phyloP scores from a whole-genome alignment of 2,797 vertebrate genomes.

The Takifugu rubripes region DNA sequence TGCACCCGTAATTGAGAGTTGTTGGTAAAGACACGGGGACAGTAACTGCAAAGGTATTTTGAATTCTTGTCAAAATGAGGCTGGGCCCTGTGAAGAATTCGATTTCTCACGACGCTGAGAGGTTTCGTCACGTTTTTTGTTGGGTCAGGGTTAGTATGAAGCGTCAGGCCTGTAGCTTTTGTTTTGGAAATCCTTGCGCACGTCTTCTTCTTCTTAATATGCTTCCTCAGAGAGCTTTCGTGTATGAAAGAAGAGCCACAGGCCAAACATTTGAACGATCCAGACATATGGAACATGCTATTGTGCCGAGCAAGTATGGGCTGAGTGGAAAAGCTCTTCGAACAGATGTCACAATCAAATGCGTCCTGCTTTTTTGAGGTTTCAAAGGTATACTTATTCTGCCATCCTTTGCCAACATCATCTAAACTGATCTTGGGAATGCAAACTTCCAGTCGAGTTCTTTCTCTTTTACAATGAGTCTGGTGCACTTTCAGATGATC shows the following conservation, averaged over 20 bases:
- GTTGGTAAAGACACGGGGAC: conserved; percentile 69
- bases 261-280: conserved; percentile 66
- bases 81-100: conserved; percentile 60
- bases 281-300: conserved; percentile 66
- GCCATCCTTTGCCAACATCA: conserved; percentile 62
- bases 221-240: conserved; percentile 59
- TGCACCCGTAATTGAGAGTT: conserved; percentile 61
- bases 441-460: conserved; percentile 62
- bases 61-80: conserved; percentile 59
- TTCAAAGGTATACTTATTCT: conserved; percentile 35
- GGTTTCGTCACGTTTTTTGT: conserved; percentile 25
- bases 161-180: background rate
- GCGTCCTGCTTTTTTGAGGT: conserved; percentile 27
- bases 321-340: conserved; percentile 55
- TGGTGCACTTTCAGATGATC: conserved; percentile 78
- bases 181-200: conserved; percentile 46
- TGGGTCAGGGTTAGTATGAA: conserved; percentile 9
- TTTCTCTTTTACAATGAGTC: conserved; percentile 67
- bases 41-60: conserved; percentile 68
- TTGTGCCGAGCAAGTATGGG: conserved; percentile 68
- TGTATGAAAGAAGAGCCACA: conserved; percentile 64
- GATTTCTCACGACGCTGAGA: conserved; percentile 35
- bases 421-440: conserved; percentile 73
- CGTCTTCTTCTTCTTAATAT: conserved; percentile 37
- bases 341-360: conserved; percentile 66